Evolutionary conservation across 2,797 vertebrate genomes (phyloP).

Genomic region (Synanceia verrucosa): DNA sequence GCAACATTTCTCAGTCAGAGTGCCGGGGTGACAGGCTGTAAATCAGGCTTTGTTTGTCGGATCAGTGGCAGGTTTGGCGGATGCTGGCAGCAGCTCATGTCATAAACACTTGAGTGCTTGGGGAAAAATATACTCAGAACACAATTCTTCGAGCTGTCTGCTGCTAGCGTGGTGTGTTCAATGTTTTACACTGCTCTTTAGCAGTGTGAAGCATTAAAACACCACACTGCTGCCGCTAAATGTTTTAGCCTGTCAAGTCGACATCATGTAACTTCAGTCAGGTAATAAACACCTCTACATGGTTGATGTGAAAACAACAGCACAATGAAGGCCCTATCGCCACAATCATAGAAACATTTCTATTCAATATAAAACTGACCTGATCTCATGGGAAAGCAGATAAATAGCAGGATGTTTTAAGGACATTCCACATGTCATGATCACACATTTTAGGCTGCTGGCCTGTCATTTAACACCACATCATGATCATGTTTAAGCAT

Average conservation of each 20-base stretch:
- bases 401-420: too few relatives aligned
- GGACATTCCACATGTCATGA: too few relatives aligned
- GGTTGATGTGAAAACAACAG: neutral
- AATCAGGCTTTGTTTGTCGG: conserved; percentile 70
- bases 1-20: conserved; percentile 69
- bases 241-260: neutral
- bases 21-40: conserved; percentile 68
- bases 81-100: conserved; percentile 38
- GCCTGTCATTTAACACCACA: too few relatives aligned
- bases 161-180: neutral
- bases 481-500: too few relatives aligned
- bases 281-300: neutral
- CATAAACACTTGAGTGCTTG: conserved; percentile 44
- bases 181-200: neutral
- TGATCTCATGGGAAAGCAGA: too few relatives aligned
- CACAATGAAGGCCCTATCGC: neutral
- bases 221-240: neutral
- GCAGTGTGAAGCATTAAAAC: neutral
- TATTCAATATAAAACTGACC: too few relatives aligned
- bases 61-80: conserved; percentile 63
- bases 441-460: too few relatives aligned
- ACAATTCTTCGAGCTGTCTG: conserved; percentile 11
- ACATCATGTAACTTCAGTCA: neutral
- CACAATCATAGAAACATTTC: too few relatives aligned
- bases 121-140: neutral